Percentiles rank a stretch among this genome's conserved stretches.
phyloP scores from a whole-genome alignment of 2,797 vertebrate species.

The Anguilla anguilla region DNA sequence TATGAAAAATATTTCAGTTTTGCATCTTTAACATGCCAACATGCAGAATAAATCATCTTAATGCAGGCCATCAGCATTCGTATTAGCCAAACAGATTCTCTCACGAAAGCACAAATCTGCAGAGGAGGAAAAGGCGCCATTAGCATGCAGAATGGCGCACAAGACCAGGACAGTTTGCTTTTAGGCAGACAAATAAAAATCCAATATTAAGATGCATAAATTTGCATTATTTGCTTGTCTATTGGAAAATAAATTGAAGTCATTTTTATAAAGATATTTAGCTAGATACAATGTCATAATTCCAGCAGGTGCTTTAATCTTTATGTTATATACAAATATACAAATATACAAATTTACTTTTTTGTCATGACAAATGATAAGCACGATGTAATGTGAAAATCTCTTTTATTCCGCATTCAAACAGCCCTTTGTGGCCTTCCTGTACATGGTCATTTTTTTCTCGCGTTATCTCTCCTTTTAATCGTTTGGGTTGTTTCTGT shows the following conservation, averaged over 20 bases:
- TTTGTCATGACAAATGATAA: background rate
- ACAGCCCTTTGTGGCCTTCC: background rate
- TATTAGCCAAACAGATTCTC: slow-evolving; percentile 51
- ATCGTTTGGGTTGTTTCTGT: slow-evolving; percentile 50
- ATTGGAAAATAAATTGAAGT: background rate
- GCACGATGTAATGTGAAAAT: background rate
- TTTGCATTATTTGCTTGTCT: slow-evolving; percentile 16
- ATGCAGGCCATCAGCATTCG: slow-evolving; percentile 55
- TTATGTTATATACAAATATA: too few species aligned
- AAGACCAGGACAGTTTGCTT: slow-evolving; percentile 55
- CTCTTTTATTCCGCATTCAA: background rate
- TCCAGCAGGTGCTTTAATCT: slow-evolving; percentile 5
- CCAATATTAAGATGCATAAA: slow-evolving; percentile 27
- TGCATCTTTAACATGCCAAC: slow-evolving; percentile 39
- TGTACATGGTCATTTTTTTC: background rate
- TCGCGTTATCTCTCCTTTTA: slow-evolving; percentile 49
- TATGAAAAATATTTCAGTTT: slow-evolving; percentile 49
- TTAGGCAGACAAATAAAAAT: slow-evolving; percentile 45
- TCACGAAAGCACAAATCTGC: slow-evolving; percentile 45
- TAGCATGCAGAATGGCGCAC: slow-evolving; percentile 61
- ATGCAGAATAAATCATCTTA: slow-evolving; percentile 54
- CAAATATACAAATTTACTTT: background rate
- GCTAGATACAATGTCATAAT: background rate
- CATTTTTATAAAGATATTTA: background rate
- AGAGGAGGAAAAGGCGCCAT: slow-evolving; percentile 43